A percentile compares a stretch with the other conserved stretches of the same genome.
phyloP scores from a whole-genome alignment of 64 coral and sea anemone genomes.

The Hydrozoanthus tunicans region DNA sequence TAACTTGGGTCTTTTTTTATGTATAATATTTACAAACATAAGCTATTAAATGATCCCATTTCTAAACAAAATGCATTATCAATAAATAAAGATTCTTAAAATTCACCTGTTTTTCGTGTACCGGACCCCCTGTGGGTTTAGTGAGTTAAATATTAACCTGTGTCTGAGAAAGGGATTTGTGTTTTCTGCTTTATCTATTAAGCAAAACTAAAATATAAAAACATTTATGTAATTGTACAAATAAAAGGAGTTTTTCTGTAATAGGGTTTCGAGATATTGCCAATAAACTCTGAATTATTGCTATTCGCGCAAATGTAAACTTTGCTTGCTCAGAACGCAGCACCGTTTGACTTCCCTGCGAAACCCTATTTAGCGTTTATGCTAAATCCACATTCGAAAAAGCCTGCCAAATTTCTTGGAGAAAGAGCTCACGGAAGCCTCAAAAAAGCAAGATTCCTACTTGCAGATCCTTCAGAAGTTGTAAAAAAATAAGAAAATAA shows the following conservation, averaged over 20 bases:
- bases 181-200: neutral
- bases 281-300: neutral
- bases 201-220: conserved; percentile 7
- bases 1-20: neutral
- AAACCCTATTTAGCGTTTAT: neutral
- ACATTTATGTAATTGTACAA: neutral
- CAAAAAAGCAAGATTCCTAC: conserved; percentile 25
- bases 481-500: conserved; percentile 34
- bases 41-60: neutral
- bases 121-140: conserved; percentile 11
- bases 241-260: neutral
- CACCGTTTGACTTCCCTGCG: neutral
- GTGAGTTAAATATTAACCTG: conserved; percentile 8
- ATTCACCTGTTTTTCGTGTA: conserved; percentile 3
- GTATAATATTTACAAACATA: neutral
- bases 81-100: neutral
- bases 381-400: neutral
- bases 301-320: neutral
- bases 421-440: neutral
- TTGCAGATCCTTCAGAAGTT: conserved; percentile 1
- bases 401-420: conserved; percentile 29
- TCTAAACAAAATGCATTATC: neutral
- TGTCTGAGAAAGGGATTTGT: neutral
- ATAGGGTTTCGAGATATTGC: neutral
- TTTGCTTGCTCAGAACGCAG: neutral